Evolutionary conservation across 2,113 vertebrate species (phyloP).

Genomic region (Arvicanthis niloticus): DNA sequence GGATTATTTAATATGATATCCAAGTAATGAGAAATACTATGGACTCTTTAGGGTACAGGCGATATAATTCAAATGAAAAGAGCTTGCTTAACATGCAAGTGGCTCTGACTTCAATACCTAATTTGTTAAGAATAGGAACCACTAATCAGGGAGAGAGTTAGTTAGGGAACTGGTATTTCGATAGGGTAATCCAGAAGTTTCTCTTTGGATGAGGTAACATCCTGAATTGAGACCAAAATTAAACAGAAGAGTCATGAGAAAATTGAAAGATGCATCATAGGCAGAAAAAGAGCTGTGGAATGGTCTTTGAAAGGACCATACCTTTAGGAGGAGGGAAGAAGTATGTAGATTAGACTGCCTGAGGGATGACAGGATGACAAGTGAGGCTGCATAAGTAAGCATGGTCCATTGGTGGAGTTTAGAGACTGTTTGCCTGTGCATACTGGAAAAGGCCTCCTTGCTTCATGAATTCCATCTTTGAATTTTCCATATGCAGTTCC

Average conservation of each 20-base stretch:
- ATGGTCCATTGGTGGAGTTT: fast-evolving
- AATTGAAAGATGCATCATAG: neutral
- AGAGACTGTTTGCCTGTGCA: neutral
- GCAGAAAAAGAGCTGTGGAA: neutral
- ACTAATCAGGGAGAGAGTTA: fast-evolving
- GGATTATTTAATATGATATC: neutral
- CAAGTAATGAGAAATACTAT: neutral
- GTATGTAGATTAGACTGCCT: neutral
- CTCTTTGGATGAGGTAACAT: neutral
- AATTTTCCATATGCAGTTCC: no score
- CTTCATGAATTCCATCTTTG: neutral
- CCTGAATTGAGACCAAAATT: neutral
- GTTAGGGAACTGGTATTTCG: neutral
- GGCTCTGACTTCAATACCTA: neutral
- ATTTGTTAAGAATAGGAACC: neutral
- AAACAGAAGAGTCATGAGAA: neutral
- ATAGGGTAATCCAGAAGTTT: fast-evolving
- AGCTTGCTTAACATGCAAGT: neutral
- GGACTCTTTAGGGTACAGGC: neutral
- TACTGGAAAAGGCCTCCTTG: neutral
- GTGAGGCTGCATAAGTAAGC: fast-evolving
- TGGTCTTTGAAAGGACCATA: neutral
- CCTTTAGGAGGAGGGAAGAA: neutral
- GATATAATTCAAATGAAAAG: neutral
- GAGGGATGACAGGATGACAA: fast-evolving